Evolutionary conservation across 1,140 invertebrate genomes (phyloP).

Genomic region (Andricus grossulariae): DNA sequence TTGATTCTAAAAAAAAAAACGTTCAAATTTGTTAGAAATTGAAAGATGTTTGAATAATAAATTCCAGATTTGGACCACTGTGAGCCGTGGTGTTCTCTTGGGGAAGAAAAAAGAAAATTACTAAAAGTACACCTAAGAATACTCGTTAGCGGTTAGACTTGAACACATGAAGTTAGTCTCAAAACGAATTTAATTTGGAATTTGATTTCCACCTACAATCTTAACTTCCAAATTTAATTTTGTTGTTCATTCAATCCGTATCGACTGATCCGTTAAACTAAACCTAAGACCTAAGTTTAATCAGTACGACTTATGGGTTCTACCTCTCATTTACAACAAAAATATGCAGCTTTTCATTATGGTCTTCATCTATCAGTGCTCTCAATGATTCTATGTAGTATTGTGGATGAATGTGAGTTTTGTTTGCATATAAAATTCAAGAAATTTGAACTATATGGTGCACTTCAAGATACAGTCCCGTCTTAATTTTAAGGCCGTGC

Average conservation of each 20-base stretch:
- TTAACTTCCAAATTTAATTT: not conserved
- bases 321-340: conserved; percentile 7
- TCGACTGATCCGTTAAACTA: conserved; percentile 5
- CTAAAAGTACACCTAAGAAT: not conserved
- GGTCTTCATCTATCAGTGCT: conserved; percentile 11
- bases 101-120: not conserved
- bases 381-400: not conserved
- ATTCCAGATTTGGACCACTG: too few relatives aligned
- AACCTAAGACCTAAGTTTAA: not conserved
- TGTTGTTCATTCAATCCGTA: not conserved
- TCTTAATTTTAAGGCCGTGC: conserved; percentile 2
- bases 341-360: conserved; percentile 11
- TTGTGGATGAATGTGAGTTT: conserved; percentile 7
- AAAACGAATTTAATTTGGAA: too few relatives aligned
- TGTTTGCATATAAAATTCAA: conserved; percentile 23
- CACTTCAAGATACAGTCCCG: conserved; percentile 26
- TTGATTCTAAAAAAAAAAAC: too few relatives aligned
- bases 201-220: not conserved
- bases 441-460: conserved; percentile 31
- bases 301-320: not conserved
- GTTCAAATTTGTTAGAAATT: too few relatives aligned
- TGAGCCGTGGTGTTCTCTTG: conserved; percentile 1
- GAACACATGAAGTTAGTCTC: not conserved
- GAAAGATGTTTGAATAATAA: too few relatives aligned
- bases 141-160: not conserved